Conservation (phyloP, 2,797 vertebrate species). For the Periophthalmus magnuspinnatus region DNA sequence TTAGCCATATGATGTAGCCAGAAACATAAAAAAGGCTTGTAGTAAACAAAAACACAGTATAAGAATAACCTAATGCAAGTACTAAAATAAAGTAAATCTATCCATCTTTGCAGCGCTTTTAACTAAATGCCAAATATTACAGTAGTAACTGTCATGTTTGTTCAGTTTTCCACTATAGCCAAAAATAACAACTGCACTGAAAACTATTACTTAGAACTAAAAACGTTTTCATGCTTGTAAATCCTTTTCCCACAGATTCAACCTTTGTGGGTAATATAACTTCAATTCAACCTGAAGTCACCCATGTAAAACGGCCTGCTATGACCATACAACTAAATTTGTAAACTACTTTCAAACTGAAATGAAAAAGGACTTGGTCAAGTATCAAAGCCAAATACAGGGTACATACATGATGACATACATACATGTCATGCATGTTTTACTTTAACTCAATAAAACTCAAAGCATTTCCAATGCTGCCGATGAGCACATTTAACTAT, state of each 20-base stretch:
- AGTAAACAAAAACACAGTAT: too few relatives aligned
- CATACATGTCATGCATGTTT: conserved; percentile 29
- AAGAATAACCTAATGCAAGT: background rate
- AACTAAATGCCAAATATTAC: background rate
- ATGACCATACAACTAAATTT: background rate
- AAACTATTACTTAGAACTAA: background rate
- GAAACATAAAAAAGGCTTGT: background rate
- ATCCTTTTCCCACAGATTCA: background rate
- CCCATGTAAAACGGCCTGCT: background rate
- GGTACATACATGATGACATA: background rate
- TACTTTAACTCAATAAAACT: conserved; percentile 20
- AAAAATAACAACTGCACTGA: background rate
- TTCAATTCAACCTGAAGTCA: background rate
- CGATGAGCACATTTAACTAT: too few relatives aligned
- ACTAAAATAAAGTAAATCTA: background rate
- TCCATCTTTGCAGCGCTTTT: background rate
- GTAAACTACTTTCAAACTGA: background rate
- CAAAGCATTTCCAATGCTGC: too few relatives aligned
- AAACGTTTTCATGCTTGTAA: background rate
- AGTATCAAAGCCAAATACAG: background rate
- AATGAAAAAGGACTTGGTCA: background rate
- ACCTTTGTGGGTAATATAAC: background rate
- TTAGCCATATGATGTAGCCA: too few relatives aligned
- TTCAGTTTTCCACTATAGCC: background rate
- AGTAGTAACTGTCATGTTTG: background rate